phyloP scores from a whole-genome alignment of 1,140 invertebrate genomes.

The Drosophila triauraria region DNA sequence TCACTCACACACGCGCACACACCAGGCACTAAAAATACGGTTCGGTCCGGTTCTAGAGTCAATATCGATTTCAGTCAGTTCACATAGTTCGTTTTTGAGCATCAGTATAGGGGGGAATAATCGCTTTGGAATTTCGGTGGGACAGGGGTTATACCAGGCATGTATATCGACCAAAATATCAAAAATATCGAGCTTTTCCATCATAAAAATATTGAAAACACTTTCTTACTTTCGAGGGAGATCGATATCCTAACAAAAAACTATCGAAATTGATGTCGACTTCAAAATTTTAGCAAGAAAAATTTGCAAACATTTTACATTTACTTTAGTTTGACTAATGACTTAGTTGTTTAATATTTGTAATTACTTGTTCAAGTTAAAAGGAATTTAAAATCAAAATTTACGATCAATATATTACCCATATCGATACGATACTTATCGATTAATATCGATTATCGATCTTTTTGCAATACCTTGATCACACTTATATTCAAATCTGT shows the following conservation, averaged over 20 bases:
- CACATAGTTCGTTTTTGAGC: not conserved
- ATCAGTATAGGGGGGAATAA: not conserved
- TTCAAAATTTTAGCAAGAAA: not conserved
- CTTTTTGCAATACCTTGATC: not conserved
- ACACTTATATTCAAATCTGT: not conserved
- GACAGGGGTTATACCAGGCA: not conserved
- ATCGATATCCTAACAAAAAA: not conserved
- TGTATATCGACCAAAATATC: not conserved
- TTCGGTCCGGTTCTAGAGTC: conserved; percentile 17
- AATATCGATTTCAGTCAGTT: conserved; percentile 8
- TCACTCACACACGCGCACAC: conserved; percentile 59
- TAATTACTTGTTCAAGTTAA: not conserved
- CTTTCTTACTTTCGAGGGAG: too few species aligned
- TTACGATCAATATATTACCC: not conserved
- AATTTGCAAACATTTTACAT: not conserved
- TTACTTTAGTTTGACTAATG: not conserved
- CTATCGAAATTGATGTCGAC: too few species aligned
- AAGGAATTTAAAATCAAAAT: not conserved
- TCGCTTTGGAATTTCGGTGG: not conserved
- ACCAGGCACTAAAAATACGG: conserved; percentile 64
- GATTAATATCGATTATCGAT: not conserved
- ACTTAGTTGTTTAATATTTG: not conserved
- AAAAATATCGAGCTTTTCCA: not conserved
- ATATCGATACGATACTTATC: not conserved
- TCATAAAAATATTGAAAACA: not conserved